Evolutionary conservation across 2,888 invertebrate genomes (phyloP).

Genomic region (Catocala sponsa): DNA sequence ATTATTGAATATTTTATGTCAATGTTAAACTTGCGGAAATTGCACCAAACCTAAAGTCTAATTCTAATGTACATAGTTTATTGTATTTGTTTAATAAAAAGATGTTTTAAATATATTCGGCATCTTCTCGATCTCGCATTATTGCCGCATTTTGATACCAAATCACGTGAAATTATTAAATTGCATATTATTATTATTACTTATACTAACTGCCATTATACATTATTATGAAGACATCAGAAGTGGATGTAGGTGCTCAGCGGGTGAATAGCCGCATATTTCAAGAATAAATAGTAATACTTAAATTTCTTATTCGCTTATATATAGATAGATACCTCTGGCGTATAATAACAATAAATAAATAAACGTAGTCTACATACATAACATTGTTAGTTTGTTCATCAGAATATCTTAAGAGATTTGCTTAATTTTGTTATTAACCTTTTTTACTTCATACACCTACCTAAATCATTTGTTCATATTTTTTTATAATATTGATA

Average conservation of each 20-base stretch:
- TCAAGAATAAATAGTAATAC: background rate
- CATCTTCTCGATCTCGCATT: constrained; percentile 17
- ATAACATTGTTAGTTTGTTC: background rate
- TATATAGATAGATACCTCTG: background rate
- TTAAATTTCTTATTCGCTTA: constrained; percentile 6
- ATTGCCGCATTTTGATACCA: constrained; percentile 18
- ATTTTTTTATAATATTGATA: no score
- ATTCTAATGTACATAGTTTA: constrained; percentile 41
- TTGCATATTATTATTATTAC: constrained; percentile 3
- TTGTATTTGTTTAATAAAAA: constrained; percentile 31
- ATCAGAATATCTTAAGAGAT: background rate
- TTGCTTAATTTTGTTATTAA: constrained; percentile 2
- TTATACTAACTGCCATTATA: constrained; percentile 7
- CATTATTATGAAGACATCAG: background rate
- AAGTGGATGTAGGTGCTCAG: constrained; percentile 9
- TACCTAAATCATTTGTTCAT: background rate
- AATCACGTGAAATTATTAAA: constrained; percentile 14
- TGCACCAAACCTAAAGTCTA: constrained; percentile 9
- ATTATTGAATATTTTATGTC: no score
- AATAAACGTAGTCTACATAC: background rate
- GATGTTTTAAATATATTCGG: constrained; percentile 12
- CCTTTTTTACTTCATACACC: background rate
- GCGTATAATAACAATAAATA: background rate
- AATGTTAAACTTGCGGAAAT: constrained; percentile 13
- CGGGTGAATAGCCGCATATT: constrained; percentile 6